Conservation (phyloP, 2,797 vertebrate species). For the Anguilla obscura region DNA sequence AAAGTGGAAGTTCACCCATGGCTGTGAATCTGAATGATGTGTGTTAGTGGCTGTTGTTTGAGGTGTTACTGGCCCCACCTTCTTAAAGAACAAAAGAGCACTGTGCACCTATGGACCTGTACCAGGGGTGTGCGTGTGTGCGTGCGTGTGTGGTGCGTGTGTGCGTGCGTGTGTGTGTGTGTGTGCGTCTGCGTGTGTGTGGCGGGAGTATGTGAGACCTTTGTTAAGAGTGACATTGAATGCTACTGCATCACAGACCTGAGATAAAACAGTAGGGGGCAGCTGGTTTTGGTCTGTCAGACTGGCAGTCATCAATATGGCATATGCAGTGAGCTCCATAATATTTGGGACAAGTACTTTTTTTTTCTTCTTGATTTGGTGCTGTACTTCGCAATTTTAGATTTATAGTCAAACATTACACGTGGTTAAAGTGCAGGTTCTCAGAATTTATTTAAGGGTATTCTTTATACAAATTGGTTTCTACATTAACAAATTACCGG, state of each 20-base stretch:
- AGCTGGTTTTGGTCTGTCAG: background rate
- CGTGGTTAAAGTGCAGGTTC: too few relatives aligned
- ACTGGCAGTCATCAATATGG: background rate
- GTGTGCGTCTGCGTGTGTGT: background rate
- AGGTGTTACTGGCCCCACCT: background rate
- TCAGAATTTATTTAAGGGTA: too few relatives aligned
- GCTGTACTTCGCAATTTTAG: too few relatives aligned
- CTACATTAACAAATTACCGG: too few relatives aligned
- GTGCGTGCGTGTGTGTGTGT: background rate
- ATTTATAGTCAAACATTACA: too few relatives aligned
- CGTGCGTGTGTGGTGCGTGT: background rate
- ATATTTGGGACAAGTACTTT: too few relatives aligned
- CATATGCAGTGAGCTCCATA: too few relatives aligned
- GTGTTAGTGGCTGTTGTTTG: background rate
- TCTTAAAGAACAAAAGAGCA: background rate
- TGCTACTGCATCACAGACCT: background rate
- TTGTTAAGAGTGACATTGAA: constrained; percentile 4
- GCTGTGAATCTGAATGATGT: background rate
- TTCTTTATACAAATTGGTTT: too few relatives aligned
- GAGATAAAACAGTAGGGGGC: background rate
- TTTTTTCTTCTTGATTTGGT: too few relatives aligned
- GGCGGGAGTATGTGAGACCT: background rate
- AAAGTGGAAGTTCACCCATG: background rate
- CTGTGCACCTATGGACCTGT: too few relatives aligned
- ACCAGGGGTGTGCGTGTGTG: background rate